Percentiles rank a stretch among this genome's conserved stretches.
phyloP scores from a whole-genome alignment of 1,140 invertebrate genomes.

The Cecropterus lyciades region DNA sequence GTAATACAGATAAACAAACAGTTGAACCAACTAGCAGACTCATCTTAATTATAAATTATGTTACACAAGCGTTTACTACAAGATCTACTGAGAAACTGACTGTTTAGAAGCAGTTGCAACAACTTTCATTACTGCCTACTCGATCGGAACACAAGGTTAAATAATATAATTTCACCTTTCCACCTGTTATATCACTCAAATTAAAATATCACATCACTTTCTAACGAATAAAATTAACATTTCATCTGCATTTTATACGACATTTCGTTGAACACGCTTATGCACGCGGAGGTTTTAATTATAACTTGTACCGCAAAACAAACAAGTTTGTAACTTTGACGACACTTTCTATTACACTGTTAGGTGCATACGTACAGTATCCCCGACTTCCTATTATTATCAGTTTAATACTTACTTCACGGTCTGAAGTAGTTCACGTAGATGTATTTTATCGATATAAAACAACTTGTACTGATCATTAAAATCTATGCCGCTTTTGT shows the following conservation, averaged over 20 bases:
- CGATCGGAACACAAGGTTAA: conserved; percentile 61
- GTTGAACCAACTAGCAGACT: conserved; percentile 59
- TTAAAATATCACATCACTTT: conserved; percentile 57
- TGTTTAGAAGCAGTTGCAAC: conserved; percentile 37
- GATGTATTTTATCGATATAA: too few relatives aligned
- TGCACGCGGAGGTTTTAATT: conserved; percentile 14
- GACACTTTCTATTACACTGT: conserved; percentile 9
- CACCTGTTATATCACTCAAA: conserved; percentile 68
- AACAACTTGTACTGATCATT: too few relatives aligned
- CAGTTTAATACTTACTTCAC: not conserved
- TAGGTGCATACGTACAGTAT: not conserved
- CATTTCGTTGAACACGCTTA: conserved; percentile 6
- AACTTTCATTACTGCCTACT: conserved; percentile 66
- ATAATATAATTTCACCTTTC: conserved; percentile 78
- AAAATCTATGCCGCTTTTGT: too few relatives aligned
- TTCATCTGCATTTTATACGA: conserved; percentile 26
- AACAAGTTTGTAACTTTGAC: conserved; percentile 22
- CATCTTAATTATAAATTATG: conserved; percentile 47
- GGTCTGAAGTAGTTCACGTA: too few relatives aligned
- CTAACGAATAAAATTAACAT: conserved; percentile 53
- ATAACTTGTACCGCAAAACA: conserved; percentile 7
- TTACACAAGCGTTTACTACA: conserved; percentile 35
- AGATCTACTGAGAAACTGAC: conserved; percentile 51
- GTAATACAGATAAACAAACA: conserved; percentile 61
- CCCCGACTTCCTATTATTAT: not conserved